These are phyloP conservation scores for Drosophila nigricruria DNA, from an alignment of 2,888 invertebrate genomes.

Conservation along the genomic window DNA sequence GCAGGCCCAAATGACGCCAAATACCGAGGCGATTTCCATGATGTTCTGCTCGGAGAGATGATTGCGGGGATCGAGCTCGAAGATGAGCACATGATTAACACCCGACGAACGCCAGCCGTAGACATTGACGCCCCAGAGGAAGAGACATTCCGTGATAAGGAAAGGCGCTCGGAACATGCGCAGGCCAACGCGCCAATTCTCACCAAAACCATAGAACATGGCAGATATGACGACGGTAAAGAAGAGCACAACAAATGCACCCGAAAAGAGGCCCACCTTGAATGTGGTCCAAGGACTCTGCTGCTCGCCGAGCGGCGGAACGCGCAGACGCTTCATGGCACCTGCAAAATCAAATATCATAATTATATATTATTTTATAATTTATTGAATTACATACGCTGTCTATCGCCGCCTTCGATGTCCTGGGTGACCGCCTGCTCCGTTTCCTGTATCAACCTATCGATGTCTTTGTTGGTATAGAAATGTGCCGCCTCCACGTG, in stretches of 20 bases:
- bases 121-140: slow-evolving; percentile 92
- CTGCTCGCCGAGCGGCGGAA: slow-evolving; percentile 94
- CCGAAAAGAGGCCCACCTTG: slow-evolving; percentile 93
- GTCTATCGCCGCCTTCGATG: slow-evolving; percentile 92
- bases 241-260: slow-evolving; percentile 91
- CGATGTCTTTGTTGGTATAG: slow-evolving; percentile 94
- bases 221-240: slow-evolving; percentile 90
- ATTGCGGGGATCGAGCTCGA: slow-evolving; percentile 92
- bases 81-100: slow-evolving; percentile 93
- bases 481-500: slow-evolving; percentile 94
- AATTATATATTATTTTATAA: background rate
- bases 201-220: slow-evolving; percentile 85
- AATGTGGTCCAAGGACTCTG: slow-evolving; percentile 94
- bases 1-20: slow-evolving; percentile 91
- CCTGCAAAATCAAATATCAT: slow-evolving; percentile 66
- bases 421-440: slow-evolving; percentile 90
- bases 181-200: slow-evolving; percentile 89
- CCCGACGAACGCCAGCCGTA: slow-evolving; percentile 93
- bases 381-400: slow-evolving; percentile 75
- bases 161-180: slow-evolving; percentile 92
- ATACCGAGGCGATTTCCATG: slow-evolving; percentile 91
- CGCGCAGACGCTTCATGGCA: slow-evolving; percentile 94
- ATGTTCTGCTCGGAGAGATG: slow-evolving; percentile 91
- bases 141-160: slow-evolving; percentile 90
- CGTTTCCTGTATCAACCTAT: slow-evolving; percentile 90